phyloP scores from a whole-genome alignment of 2,797 vertebrate species.

The Danio aesculapii region DNA sequence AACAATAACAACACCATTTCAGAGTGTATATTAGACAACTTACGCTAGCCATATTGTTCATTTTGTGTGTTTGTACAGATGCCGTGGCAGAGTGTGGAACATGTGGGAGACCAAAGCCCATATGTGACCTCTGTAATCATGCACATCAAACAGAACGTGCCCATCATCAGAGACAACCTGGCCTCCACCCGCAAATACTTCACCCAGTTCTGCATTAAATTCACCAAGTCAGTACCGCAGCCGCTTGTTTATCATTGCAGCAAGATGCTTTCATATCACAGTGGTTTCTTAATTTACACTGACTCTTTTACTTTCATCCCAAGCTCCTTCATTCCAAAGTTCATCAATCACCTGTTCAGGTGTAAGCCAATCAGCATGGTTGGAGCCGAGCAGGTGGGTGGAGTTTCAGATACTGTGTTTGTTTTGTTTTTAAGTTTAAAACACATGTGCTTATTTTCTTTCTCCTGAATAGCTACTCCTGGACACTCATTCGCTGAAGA shows the following conservation, averaged over 20 bases:
- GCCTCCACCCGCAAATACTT: constrained; percentile 98
- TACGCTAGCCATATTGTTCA: background rate
- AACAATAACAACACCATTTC: background rate
- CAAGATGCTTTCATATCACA: background rate
- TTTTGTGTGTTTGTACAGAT: constrained; percentile 80
- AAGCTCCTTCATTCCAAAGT: constrained; percentile 98
- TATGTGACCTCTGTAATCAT: constrained; percentile 98
- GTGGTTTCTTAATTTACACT: constrained; percentile 30
- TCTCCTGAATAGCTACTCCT: constrained; percentile 85
- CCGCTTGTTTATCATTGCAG: constrained; percentile 12
- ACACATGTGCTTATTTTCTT: background rate
- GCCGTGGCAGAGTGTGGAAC: constrained; percentile 99
- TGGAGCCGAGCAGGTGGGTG: constrained; percentile 94
- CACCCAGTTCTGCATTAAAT: constrained; percentile 99
- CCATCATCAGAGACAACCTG: constrained; percentile 95
- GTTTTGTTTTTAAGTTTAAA: background rate
- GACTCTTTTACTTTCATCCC: constrained; percentile 41
- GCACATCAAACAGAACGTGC: constrained; percentile 98
- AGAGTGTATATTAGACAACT: background rate
- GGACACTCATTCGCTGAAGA: constrained; percentile 98
- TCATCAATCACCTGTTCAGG: constrained; percentile 98
- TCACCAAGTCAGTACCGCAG: constrained; percentile 89
- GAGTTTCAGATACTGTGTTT: background rate
- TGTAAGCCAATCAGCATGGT: constrained; percentile 99
- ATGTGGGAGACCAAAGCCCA: constrained; percentile 98